phyloP scores from a whole-genome alignment of 2,888 invertebrate species.

The Agrotis puta region DNA sequence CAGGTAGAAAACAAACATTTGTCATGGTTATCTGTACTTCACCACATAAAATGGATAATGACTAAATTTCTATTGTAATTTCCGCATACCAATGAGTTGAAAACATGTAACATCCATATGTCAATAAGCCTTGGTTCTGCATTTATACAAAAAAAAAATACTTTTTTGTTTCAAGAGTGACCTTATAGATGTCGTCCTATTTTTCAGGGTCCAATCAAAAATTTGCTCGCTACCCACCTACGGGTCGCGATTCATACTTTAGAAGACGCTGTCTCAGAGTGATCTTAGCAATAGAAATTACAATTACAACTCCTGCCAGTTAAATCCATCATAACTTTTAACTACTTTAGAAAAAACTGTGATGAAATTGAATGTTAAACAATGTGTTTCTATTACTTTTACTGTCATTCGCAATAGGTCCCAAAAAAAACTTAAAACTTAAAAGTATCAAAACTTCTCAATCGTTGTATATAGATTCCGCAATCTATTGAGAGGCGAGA shows the following conservation, averaged over 20 bases:
- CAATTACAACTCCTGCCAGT: neutral
- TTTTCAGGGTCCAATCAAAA: too few relatives aligned
- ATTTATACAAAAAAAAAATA: neutral
- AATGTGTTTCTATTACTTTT: neutral
- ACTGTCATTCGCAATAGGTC: too few relatives aligned
- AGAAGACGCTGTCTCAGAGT: too few relatives aligned
- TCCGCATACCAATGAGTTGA: too few relatives aligned
- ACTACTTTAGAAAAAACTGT: neutral
- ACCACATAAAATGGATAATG: slow-evolving; percentile 6
- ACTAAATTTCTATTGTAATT: slow-evolving; percentile 10
- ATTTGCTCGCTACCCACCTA: too few relatives aligned
- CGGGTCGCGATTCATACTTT: too few relatives aligned
- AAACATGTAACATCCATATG: neutral
- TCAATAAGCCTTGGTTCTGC: neutral
- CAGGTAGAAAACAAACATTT: neutral
- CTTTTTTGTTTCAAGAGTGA: neutral
- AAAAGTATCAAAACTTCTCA: slow-evolving; percentile 51
- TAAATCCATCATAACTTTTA: neutral
- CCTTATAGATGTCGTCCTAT: too few relatives aligned
- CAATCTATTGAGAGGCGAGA: slow-evolving; percentile 60
- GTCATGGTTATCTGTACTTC: neutral
- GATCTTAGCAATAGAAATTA: too few relatives aligned
- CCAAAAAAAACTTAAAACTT: neutral
- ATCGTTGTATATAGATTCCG: slow-evolving; percentile 38
- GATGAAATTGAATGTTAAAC: neutral